Evolutionary conservation across 2,797 vertebrate genomes (phyloP).

Genomic region (Todus mexicanus): DNA sequence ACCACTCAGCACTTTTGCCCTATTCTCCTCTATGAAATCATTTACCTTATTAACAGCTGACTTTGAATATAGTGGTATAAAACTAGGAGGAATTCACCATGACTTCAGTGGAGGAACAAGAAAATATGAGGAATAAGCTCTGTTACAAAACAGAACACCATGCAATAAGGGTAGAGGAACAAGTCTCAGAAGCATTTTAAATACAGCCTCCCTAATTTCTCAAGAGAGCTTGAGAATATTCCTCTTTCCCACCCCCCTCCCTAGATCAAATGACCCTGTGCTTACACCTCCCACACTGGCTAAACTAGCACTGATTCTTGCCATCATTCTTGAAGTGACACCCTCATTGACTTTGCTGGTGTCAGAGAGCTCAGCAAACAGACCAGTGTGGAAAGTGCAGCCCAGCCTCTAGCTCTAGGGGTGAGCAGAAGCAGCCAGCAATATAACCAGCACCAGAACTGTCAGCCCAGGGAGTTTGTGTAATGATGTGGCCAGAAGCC

Average conservation of each 20-base stretch:
- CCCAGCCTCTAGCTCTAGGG: not conserved
- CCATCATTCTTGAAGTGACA: not conserved
- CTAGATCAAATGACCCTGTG: not conserved
- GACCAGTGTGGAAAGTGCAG: not conserved
- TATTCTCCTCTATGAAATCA: not conserved
- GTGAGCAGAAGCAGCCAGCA: not conserved
- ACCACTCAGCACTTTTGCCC: not conserved
- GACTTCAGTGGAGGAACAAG: not conserved
- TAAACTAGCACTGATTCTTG: not conserved
- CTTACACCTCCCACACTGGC: not conserved
- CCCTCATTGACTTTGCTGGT: not conserved
- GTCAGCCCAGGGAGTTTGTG: not conserved
- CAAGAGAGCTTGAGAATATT: not conserved
- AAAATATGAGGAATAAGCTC: not conserved
- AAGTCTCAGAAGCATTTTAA: not conserved
- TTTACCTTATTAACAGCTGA: not conserved
- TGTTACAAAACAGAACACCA: not conserved
- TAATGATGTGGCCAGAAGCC: not conserved
- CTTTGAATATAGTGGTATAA: not conserved
- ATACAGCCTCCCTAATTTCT: not conserved
- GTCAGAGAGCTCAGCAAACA: not conserved
- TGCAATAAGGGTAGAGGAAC: not conserved
- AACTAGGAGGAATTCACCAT: not conserved
- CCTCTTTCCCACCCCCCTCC: no score
- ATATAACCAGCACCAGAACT: not conserved